Percentiles rank a stretch among this genome's conserved stretches.
phyloP scores from a whole-genome alignment of 53 echinoderm and acorn worm genomes.

The Stichopus horrens region DNA sequence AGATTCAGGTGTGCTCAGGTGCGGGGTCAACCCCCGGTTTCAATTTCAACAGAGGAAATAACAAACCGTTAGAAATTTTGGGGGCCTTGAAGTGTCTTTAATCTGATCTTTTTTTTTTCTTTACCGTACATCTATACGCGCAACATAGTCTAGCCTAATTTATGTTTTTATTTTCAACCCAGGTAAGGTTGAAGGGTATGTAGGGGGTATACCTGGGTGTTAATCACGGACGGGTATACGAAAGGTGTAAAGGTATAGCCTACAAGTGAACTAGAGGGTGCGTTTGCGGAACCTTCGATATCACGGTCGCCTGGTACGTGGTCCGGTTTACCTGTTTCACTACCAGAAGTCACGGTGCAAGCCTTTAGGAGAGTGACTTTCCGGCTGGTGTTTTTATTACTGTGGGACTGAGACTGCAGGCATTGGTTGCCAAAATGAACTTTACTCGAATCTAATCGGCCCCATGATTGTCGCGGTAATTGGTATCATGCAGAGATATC shows the following conservation, averaged over 20 bases:
- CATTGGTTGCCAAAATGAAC: neutral
- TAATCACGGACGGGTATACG: neutral
- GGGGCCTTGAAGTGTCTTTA: conserved; percentile 23
- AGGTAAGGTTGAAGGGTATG: neutral
- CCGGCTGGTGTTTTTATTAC: too few species aligned
- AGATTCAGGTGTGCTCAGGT: conserved; percentile 42
- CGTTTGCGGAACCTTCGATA: conserved; percentile 34
- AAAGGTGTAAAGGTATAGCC: neutral
- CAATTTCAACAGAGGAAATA: neutral
- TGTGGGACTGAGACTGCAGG: too few species aligned
- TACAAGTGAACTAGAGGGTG: neutral
- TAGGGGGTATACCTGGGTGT: neutral
- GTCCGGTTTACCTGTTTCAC: neutral
- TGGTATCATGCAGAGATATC: conserved; percentile 5
- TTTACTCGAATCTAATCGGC: neutral
- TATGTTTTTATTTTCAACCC: neutral
- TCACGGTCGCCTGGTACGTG: conserved; percentile 4
- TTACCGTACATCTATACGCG: too few species aligned
- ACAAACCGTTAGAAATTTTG: conserved; percentile 2
- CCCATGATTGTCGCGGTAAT: neutral
- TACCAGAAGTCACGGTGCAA: too few species aligned
- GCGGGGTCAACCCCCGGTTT: conserved; percentile 15
- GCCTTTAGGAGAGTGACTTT: too few species aligned
- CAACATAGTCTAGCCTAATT: too few species aligned
- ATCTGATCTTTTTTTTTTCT: conserved; percentile 8